phyloP scores from a whole-genome alignment of 2,113 vertebrate species.

The Heliornis fulica region DNA sequence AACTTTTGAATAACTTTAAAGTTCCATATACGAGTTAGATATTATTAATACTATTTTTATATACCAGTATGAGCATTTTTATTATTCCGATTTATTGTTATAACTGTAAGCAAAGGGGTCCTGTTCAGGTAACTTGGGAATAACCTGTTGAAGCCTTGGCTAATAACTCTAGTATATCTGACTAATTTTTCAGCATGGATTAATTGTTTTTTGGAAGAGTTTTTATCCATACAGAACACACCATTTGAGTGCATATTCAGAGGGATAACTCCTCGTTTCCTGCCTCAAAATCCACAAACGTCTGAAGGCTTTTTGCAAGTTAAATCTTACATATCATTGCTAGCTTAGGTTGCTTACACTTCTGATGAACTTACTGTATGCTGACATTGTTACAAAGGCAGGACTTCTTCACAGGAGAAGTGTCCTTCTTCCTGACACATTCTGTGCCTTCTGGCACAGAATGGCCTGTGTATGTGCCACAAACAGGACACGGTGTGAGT shows the following conservation, averaged over 20 bases:
- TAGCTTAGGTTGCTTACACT: not conserved
- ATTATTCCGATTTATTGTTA: not conserved
- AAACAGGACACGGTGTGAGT: not conserved
- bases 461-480: not conserved
- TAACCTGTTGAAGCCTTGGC: conserved; percentile 22
- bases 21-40: not conserved
- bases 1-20: not conserved
- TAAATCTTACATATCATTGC: not conserved
- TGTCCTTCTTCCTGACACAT: no score
- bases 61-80: not conserved
- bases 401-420: not conserved
- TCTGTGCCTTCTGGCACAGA: not conserved
- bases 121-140: not conserved
- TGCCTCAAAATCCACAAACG: not conserved
- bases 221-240: not conserved
- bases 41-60: not conserved
- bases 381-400: not conserved
- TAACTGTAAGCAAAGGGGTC: not conserved
- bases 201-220: conserved; percentile 11
- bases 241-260: not conserved
- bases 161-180: conserved; percentile 18
- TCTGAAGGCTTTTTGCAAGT: not conserved
- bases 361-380: not conserved
- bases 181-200: conserved; percentile 1
- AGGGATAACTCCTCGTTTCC: conserved; percentile 5